Evolutionary conservation across 1,140 invertebrate species (phyloP).

Genomic region (Calosoma granatense): DNA sequence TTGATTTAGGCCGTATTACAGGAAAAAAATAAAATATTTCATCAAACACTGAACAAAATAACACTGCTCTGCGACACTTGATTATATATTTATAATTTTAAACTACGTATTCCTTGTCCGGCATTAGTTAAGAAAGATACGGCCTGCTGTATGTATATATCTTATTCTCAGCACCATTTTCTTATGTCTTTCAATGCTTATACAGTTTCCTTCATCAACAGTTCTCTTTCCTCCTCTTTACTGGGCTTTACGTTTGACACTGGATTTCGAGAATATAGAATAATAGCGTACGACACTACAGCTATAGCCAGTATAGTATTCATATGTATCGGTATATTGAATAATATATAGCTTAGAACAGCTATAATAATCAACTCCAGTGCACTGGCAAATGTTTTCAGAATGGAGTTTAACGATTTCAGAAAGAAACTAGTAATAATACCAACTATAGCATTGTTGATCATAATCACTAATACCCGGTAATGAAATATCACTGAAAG

Average conservation of each 20-base stretch:
- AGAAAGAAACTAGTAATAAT: slow-evolving; percentile 92
- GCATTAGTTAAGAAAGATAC: no score
- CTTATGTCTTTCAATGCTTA: no score
- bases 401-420: slow-evolving; percentile 86
- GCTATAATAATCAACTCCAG: slow-evolving; percentile 88
- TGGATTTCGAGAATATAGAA: slow-evolving; percentile 84
- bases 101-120: no score
- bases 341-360: slow-evolving; percentile 78
- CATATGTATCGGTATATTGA: slow-evolving; percentile 73
- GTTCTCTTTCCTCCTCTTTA: background rate
- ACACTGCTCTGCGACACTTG: background rate
- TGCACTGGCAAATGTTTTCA: slow-evolving; percentile 94
- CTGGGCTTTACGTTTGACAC: slow-evolving; percentile 38
- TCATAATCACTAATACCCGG: slow-evolving; percentile 69
- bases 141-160: no score
- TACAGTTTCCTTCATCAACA: background rate
- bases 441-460: slow-evolving; percentile 85
- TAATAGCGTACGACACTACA: slow-evolving; percentile 73
- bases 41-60: background rate
- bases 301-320: slow-evolving; percentile 75
- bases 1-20: no score
- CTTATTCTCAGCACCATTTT: no score
- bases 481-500: slow-evolving; percentile 47
- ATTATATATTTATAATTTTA: background rate
- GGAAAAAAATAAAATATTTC: no score